A percentile compares a stretch with the other conserved stretches of the same genome.
Conservation (phyloP, 2,888 invertebrate genomes). For the Spodoptera exigua region DNA sequence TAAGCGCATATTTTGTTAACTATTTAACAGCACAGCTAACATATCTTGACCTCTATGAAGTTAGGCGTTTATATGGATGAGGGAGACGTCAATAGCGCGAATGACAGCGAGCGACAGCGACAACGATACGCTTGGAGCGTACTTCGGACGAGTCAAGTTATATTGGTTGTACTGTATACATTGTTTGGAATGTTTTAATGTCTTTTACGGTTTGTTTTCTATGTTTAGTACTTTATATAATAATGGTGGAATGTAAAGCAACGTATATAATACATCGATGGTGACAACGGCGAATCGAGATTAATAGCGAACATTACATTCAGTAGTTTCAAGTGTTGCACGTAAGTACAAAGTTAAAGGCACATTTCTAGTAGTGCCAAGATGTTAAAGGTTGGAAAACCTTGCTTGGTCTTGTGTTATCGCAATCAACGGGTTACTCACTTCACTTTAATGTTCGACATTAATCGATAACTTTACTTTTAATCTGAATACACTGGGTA, state of each 20-base stretch:
- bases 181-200: slow-evolving; percentile 82
- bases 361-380: slow-evolving; percentile 28
- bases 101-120: too few relatives aligned
- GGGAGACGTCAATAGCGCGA: too few relatives aligned
- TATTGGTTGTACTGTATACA: slow-evolving; percentile 36
- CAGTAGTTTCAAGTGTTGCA: slow-evolving; percentile 20
- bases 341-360: slow-evolving; percentile 17
- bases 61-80: too few relatives aligned
- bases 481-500: slow-evolving; percentile 57
- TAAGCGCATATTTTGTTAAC: slow-evolving; percentile 84
- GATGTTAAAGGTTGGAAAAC: slow-evolving; percentile 42
- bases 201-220: slow-evolving; percentile 64
- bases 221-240: slow-evolving; percentile 66
- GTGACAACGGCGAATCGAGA: slow-evolving; percentile 58
- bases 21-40: slow-evolving; percentile 61
- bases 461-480: slow-evolving; percentile 45
- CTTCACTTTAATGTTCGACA: slow-evolving; percentile 47
- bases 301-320: slow-evolving; percentile 47
- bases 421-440: slow-evolving; percentile 16
- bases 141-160: too few relatives aligned
- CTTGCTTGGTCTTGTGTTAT: slow-evolving; percentile 15
- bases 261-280: slow-evolving; percentile 61
- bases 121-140: slow-evolving; percentile 28
- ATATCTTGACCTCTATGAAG: too few relatives aligned
- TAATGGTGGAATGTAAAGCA: slow-evolving; percentile 75